Evolutionary conservation across 2,113 vertebrate species (phyloP).

Genomic region (Gymnogyps californianus): DNA sequence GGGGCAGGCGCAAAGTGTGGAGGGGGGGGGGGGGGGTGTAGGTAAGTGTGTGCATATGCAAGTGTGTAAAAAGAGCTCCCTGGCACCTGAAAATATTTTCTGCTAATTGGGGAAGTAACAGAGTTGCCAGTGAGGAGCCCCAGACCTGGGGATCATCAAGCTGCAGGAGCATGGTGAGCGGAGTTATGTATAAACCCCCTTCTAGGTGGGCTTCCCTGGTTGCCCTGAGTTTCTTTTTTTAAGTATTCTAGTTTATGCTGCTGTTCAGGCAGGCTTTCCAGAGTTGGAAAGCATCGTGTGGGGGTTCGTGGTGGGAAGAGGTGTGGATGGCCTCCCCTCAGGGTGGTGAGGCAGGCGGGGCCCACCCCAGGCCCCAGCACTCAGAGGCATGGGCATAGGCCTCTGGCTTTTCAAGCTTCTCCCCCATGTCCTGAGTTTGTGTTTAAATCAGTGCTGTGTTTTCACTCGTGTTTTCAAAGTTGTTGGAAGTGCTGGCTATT

Average conservation of each 20-base stretch:
- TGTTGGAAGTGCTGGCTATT: background rate
- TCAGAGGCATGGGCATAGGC: accelerated
- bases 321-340: background rate
- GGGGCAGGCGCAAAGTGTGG: accelerated
- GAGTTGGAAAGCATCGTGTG: accelerated
- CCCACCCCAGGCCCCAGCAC: background rate
- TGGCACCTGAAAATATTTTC: background rate
- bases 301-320: accelerated
- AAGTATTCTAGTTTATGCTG: background rate
- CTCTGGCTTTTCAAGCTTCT: background rate
- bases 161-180: background rate
- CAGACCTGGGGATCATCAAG: background rate
- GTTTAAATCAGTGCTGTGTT: background rate
- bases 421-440: no score
- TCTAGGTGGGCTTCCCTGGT: background rate
- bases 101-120: background rate
- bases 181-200: background rate
- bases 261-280: background rate
- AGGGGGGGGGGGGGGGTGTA: accelerated
- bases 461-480: background rate
- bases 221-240: background rate
- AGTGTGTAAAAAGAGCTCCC: background rate
- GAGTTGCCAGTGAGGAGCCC: background rate
- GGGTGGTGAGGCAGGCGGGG: background rate
- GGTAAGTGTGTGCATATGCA: no score